Conservation (phyloP, 2,113 vertebrate species). For the Conger conger region DNA sequence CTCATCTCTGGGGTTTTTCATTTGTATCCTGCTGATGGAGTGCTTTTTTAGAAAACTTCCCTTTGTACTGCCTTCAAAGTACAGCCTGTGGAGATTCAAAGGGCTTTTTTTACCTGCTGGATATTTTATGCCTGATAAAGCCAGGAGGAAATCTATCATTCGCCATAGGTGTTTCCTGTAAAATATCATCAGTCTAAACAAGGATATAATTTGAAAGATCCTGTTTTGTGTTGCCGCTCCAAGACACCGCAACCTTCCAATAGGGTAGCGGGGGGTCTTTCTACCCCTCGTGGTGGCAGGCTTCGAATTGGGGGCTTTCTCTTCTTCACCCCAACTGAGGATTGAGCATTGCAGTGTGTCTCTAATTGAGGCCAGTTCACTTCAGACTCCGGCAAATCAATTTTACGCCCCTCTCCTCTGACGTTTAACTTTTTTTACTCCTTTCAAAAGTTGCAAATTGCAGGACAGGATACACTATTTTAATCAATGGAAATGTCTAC, state of each 20-base stretch:
- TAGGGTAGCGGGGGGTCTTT: conserved; percentile 22
- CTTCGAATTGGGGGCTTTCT: conserved; percentile 10
- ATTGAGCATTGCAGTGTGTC: neutral
- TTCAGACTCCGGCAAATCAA: conserved; percentile 28
- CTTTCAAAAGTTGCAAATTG: neutral
- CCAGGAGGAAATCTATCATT: conserved; percentile 38
- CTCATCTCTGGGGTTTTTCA: conserved; percentile 21
- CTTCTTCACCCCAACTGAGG: neutral
- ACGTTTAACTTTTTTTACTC: conserved; percentile 3
- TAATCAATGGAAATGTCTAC: neutral
- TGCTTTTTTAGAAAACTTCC: conserved; percentile 35
- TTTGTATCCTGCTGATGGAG: conserved; percentile 29
- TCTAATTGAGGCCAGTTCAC: conserved; percentile 18
- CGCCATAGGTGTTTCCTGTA: conserved; percentile 31
- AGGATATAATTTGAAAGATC: conserved; percentile 31
- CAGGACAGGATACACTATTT: neutral
- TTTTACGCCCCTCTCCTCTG: conserved; percentile 7
- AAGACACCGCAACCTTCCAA: conserved; percentile 31
- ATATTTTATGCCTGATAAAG: conserved; percentile 45
- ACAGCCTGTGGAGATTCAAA: conserved; percentile 40
- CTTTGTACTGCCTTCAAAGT: conserved; percentile 43
- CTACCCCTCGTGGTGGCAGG: conserved; percentile 7
- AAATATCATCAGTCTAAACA: conserved; percentile 37
- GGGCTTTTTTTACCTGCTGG: conserved; percentile 38
- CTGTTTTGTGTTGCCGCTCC: conserved; percentile 25